Evolutionary conservation across 2,113 vertebrate genomes (phyloP).

Genomic region (Herpetotheres cachinnans): DNA sequence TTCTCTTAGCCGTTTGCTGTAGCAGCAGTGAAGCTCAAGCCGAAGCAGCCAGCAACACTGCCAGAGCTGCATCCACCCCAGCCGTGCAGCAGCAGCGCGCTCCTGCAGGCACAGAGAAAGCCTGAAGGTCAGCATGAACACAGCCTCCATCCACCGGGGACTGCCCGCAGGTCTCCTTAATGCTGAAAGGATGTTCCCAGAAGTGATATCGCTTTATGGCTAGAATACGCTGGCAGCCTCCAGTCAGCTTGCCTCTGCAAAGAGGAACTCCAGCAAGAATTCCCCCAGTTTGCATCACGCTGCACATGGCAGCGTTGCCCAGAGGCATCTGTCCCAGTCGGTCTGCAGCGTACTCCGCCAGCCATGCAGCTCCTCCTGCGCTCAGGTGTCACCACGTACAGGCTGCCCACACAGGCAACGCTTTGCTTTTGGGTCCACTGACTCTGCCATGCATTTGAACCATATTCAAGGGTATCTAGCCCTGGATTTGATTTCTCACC

Average conservation of each 20-base stretch:
- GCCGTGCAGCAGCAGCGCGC: fast-evolving
- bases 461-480: background rate
- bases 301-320: fast-evolving
- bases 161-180: background rate
- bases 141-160: background rate
- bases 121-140: background rate
- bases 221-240: background rate
- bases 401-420: fast-evolving
- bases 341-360: background rate
- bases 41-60: background rate
- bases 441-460: background rate
- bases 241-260: background rate
- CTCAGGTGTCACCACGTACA: background rate
- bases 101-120: fast-evolving
- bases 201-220: background rate
- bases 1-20: background rate
- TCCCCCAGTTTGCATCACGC: too few species aligned
- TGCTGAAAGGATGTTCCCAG: fast-evolving
- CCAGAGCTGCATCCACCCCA: background rate
- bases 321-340: background rate
- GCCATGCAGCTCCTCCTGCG: background rate
- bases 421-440: background rate
- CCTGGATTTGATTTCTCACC: background rate
- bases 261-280: background rate
- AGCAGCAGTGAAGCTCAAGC: background rate